These are phyloP conservation scores for Epinephelus lanceolatus DNA, from an alignment of 2,113 vertebrate genomes.

Conservation along the genomic window DNA sequence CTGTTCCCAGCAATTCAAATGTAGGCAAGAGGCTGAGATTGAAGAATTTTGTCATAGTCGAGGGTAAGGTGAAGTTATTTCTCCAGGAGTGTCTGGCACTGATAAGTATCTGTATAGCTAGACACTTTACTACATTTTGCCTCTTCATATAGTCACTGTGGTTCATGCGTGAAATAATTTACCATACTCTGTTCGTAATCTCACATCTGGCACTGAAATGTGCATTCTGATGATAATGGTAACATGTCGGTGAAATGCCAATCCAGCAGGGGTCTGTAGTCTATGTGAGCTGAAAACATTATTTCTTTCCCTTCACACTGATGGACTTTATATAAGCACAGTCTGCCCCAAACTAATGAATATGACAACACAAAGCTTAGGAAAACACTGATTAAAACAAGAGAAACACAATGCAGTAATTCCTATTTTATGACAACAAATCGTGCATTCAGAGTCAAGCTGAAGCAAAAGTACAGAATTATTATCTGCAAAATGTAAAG, in stretches of 20 bases:
- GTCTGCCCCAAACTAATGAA: background rate
- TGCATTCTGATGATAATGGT: slow-evolving; percentile 44
- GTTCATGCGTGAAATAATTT: slow-evolving; percentile 1
- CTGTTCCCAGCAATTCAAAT: slow-evolving; percentile 7
- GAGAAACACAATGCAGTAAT: background rate
- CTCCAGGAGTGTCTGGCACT: background rate
- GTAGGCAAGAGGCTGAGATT: slow-evolving; percentile 25
- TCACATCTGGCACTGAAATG: slow-evolving; percentile 33
- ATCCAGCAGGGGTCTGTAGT: slow-evolving; percentile 13
- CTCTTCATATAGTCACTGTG: background rate
- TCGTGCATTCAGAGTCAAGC: background rate
- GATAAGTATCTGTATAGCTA: slow-evolving; percentile 27
- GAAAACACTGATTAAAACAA: background rate
- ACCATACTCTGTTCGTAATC: background rate
- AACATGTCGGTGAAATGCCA: slow-evolving; percentile 23
- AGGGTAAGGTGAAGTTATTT: slow-evolving; percentile 32
- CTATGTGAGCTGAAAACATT: background rate
- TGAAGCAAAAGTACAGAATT: background rate
- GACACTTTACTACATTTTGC: background rate
- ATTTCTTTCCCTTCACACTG: slow-evolving; percentile 4
- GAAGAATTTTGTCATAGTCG: background rate
- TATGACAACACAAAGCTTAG: background rate
- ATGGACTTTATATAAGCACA: background rate
- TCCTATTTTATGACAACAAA: slow-evolving; percentile 2
- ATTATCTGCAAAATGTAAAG: background rate